Conservation (phyloP, 2,888 invertebrate genomes). For the Bursaphelenchus okinawaensis region DNA sequence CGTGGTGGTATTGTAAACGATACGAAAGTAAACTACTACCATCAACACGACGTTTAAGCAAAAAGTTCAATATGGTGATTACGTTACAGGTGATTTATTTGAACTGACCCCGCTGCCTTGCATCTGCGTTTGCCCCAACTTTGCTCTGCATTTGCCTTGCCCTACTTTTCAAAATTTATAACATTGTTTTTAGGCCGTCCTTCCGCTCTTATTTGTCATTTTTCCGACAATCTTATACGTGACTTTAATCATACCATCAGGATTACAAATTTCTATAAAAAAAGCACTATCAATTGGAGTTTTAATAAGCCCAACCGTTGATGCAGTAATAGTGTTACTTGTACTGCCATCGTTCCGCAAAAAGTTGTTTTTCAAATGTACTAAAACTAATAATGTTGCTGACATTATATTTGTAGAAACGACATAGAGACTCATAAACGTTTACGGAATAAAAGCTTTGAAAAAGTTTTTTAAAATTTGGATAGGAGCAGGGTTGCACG, state of each 20-base stretch:
- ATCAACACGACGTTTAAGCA: neutral
- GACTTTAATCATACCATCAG: too few relatives aligned
- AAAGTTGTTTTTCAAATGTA: neutral
- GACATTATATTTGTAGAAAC: too few relatives aligned
- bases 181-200: neutral
- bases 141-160: too few relatives aligned
- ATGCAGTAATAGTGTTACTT: neutral
- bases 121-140: too few relatives aligned
- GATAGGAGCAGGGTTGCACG: too few relatives aligned
- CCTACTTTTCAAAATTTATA: too few relatives aligned
- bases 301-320: neutral
- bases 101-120: too few relatives aligned
- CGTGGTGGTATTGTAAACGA: neutral
- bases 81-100: neutral
- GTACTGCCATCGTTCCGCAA: neutral
- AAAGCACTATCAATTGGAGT: neutral
- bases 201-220: neutral
- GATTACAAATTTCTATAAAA: too few relatives aligned
- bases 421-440: too few relatives aligned
- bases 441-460: too few relatives aligned
- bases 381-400: neutral
- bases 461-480: too few relatives aligned
- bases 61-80: neutral
- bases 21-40: neutral
- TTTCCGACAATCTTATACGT: neutral